Percentiles rank a stretch among this genome's conserved stretches.
Conservation (phyloP, 2,888 invertebrate species). For the Phortica magna region DNA sequence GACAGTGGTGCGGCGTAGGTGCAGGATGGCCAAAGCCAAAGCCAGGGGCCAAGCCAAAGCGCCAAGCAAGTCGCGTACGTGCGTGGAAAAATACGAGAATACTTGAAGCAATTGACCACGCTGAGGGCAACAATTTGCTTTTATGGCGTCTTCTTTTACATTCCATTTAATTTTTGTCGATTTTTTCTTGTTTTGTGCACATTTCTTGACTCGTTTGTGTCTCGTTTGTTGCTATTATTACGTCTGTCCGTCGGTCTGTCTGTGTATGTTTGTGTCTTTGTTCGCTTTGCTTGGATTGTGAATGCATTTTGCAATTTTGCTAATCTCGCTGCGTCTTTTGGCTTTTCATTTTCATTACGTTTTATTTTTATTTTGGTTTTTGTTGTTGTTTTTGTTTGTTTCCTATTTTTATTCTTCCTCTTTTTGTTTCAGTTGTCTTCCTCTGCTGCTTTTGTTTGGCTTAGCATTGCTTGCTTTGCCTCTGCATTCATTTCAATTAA, state of each 20-base stretch:
- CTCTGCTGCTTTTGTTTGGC: neutral
- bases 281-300: slow-evolving; percentile 22
- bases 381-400: neutral
- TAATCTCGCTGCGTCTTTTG: slow-evolving; percentile 28
- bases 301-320: slow-evolving; percentile 13
- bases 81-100: neutral
- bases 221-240: slow-evolving; percentile 12
- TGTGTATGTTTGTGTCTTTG: slow-evolving; percentile 17
- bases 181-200: slow-evolving; percentile 34
- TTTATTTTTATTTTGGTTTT: neutral
- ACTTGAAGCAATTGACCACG: slow-evolving; percentile 19
- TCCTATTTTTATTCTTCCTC: neutral
- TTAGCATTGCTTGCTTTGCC: slow-evolving; percentile 36
- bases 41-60: neutral
- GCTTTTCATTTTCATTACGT: slow-evolving; percentile 4
- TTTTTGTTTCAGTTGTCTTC: neutral
- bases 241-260: slow-evolving; percentile 43
- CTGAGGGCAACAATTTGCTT: slow-evolving; percentile 18
- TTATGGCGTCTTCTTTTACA: neutral
- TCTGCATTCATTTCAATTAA: slow-evolving; percentile 71
- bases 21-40: neutral
- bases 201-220: slow-evolving; percentile 48
- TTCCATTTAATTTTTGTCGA: neutral
- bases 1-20: neutral
- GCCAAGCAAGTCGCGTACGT: neutral